These are phyloP conservation scores for Xiphophorus couchianus DNA, from an alignment of 2,113 vertebrate species.

Conservation along the genomic window DNA sequence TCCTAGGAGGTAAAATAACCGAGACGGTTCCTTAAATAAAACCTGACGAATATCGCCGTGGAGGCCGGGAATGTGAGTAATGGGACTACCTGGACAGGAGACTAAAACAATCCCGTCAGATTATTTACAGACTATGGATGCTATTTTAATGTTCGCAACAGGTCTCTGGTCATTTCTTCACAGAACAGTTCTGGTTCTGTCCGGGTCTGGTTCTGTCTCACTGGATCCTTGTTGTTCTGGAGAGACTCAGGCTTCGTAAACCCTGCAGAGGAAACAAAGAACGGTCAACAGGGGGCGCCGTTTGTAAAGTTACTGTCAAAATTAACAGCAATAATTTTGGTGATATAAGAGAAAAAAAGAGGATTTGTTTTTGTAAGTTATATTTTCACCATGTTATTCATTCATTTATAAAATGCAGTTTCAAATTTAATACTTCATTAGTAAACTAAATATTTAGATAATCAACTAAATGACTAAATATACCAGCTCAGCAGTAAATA, in stretches of 20 bases:
- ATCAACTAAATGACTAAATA: too few relatives aligned
- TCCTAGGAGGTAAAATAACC: constrained; percentile 35
- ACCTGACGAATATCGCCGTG: constrained; percentile 47
- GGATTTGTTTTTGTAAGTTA: too few relatives aligned
- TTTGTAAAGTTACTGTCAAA: too few relatives aligned
- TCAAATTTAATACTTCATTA: too few relatives aligned
- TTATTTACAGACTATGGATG: constrained; percentile 50
- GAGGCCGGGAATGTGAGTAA: constrained; percentile 53
- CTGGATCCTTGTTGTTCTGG: constrained; percentile 31
- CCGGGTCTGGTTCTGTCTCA: constrained; percentile 26
- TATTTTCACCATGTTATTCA: too few relatives aligned
- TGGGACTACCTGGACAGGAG: constrained; percentile 41
- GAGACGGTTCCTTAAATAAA: constrained; percentile 43
- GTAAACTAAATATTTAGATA: too few relatives aligned
- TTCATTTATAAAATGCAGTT: too few relatives aligned
- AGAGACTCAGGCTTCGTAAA: constrained; percentile 78
- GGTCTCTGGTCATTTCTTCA: constrained; percentile 58
- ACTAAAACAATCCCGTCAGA: constrained; percentile 50
- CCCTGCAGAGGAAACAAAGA: constrained; percentile 65
- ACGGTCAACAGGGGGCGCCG: neutral
- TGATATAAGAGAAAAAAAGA: too few relatives aligned
- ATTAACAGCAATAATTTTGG: too few relatives aligned
- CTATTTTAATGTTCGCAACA: constrained; percentile 57
- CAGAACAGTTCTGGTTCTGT: constrained; percentile 55
- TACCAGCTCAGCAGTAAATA: too few relatives aligned